phyloP scores from a whole-genome alignment of 2,113 vertebrate species.

The Bufo bufo region DNA sequence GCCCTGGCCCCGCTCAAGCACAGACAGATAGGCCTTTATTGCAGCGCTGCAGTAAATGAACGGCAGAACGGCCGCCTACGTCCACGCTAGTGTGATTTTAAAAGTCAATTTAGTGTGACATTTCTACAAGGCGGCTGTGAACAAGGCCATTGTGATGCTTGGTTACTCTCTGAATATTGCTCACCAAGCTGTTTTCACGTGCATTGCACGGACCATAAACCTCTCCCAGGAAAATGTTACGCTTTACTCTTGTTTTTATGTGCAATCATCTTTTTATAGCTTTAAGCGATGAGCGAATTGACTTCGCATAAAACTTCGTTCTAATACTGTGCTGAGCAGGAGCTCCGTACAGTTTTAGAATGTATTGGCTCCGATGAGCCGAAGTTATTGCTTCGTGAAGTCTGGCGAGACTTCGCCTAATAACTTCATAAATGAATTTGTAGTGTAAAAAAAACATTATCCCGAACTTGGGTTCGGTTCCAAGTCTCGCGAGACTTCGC shows the following conservation, averaged over 20 bases:
- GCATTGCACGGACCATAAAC: neutral
- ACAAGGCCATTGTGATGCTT: conserved; percentile 11
- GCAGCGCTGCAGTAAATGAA: neutral
- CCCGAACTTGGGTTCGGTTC: too few relatives aligned
- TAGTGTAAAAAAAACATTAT: too few relatives aligned
- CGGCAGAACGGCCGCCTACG: neutral
- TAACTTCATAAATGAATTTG: too few relatives aligned
- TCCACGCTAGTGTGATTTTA: neutral
- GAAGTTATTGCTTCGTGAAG: too few relatives aligned
- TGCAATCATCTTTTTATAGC: neutral
- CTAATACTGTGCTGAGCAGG: too few relatives aligned
- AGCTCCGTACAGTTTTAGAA: too few relatives aligned
- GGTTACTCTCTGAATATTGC: neutral
- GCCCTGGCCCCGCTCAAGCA: neutral
- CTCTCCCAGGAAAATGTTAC: neutral
- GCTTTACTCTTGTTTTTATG: neutral
- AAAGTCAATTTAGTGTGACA: conserved; percentile 1
- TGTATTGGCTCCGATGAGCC: too few relatives aligned
- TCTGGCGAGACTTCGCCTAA: too few relatives aligned
- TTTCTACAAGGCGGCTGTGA: conserved; percentile 28
- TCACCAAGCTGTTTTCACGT: neutral
- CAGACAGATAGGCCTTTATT: conserved; percentile 3
- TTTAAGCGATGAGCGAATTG: too few relatives aligned
- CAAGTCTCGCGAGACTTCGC: too few relatives aligned
- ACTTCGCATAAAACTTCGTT: too few relatives aligned